Evolutionary conservation across 2,113 vertebrate genomes (phyloP).

Genomic region (Argyrosomus japonicus): DNA sequence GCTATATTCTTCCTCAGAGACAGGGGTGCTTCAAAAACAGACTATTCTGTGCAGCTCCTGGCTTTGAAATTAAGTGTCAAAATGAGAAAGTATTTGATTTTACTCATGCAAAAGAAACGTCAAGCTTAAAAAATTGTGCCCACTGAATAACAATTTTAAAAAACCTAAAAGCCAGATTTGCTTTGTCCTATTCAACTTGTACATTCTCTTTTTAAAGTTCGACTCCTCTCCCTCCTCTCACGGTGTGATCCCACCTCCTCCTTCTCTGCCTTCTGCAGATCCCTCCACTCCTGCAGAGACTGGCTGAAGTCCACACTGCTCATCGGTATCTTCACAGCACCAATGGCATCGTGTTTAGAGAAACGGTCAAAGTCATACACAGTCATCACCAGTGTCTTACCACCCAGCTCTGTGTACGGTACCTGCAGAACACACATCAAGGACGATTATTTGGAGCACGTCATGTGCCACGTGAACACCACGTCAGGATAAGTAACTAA

Average conservation of each 20-base stretch:
- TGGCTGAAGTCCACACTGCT: conserved; percentile 97
- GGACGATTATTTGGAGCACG: neutral
- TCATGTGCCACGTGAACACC: neutral
- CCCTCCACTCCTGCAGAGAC: conserved; percentile 95
- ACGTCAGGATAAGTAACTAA: neutral
- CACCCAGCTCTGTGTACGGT: conserved; percentile 93
- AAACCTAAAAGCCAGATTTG: neutral
- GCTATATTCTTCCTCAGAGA: neutral
- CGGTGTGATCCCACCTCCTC: conserved; percentile 89
- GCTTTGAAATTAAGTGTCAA: conserved; percentile 8
- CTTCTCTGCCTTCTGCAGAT: conserved; percentile 96
- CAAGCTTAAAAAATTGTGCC: neutral
- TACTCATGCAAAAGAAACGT: neutral
- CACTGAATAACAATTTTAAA: neutral
- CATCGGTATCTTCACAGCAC: conserved; percentile 94
- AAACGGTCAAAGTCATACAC: conserved; percentile 97
- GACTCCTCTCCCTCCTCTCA: neutral
- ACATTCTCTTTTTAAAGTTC: neutral
- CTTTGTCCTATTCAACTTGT: neutral
- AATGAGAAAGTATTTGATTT: neutral
- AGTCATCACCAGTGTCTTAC: conserved; percentile 95
- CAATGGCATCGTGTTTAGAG: conserved; percentile 97
- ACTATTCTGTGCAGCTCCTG: neutral
- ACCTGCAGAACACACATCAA: conserved; percentile 79
- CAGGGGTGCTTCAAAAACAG: neutral